Conservation (phyloP, 2,888 invertebrate species). For the Cepaea hortensis region DNA sequence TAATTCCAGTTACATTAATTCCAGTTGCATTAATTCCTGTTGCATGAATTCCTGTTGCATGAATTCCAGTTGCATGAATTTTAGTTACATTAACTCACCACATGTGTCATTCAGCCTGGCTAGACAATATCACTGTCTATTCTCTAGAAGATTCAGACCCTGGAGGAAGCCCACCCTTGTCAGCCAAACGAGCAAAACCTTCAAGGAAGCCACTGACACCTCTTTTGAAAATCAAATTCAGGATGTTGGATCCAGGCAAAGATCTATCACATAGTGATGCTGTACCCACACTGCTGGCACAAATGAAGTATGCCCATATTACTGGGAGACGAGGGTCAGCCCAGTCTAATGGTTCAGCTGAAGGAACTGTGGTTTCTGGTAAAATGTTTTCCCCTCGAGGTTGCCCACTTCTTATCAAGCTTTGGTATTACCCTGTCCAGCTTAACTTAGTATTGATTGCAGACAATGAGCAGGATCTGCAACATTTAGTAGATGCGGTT, state of each 20-base stretch:
- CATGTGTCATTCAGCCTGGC: not conserved
- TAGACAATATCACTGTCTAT: not conserved
- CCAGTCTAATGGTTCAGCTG: not conserved
- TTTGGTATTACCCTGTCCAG: no score
- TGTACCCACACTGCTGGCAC: not conserved
- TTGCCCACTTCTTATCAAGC: no score
- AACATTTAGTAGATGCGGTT: no score
- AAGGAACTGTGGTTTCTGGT: not conserved
- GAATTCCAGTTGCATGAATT: not conserved
- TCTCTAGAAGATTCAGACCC: conserved; percentile 4
- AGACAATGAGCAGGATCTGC: no score
- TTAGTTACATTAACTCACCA: not conserved
- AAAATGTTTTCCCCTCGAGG: not conserved
- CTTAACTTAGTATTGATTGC: no score
- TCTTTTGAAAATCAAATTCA: not conserved
- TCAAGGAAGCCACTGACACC: not conserved
- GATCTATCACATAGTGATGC: not conserved
- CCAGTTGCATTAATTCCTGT: no score
- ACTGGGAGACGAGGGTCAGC: not conserved
- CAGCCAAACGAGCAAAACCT: not conserved
- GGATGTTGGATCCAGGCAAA: not conserved
- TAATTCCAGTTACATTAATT: no score
- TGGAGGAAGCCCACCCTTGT: conserved; percentile 4
- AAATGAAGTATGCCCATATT: not conserved
- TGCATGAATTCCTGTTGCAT: not conserved